Conservation (phyloP, 2,113 vertebrate species). For the Colinus virginianus region DNA sequence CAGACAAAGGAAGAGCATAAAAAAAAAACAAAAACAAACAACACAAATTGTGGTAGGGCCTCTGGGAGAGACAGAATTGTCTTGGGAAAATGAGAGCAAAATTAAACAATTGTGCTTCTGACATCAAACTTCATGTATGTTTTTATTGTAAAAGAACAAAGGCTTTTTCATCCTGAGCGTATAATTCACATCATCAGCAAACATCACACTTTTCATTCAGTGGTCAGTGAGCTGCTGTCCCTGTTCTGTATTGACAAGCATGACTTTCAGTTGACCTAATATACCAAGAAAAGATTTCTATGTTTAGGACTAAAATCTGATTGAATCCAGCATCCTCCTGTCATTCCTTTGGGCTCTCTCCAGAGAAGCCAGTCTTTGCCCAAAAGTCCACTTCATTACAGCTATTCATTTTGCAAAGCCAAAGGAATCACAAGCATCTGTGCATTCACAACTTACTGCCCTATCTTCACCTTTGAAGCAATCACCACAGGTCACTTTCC, state of each 20-base stretch:
- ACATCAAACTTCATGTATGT: neutral
- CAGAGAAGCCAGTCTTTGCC: neutral
- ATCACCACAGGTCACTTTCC: neutral
- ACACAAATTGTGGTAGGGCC: neutral
- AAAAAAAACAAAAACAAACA: neutral
- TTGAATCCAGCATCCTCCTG: neutral
- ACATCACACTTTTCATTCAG: neutral
- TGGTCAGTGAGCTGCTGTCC: neutral
- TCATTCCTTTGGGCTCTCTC: neutral
- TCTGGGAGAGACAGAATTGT: neutral
- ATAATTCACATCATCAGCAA: neutral
- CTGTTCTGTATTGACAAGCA: fast-evolving
- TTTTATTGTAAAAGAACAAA: neutral
- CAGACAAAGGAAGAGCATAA: neutral
- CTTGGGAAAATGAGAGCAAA: neutral
- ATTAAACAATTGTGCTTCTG: neutral
- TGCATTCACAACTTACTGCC: neutral
- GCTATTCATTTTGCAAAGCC: neutral
- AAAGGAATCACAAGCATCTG: fast-evolving
- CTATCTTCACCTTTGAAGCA: neutral
- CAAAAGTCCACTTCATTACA: neutral
- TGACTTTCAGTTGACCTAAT: neutral
- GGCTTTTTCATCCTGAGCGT: neutral
- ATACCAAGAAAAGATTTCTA: neutral
- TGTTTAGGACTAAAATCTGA: neutral